These are phyloP conservation scores for Isichthys henryi DNA, from an alignment of 2,113 vertebrate genomes.

Conservation along the genomic window DNA sequence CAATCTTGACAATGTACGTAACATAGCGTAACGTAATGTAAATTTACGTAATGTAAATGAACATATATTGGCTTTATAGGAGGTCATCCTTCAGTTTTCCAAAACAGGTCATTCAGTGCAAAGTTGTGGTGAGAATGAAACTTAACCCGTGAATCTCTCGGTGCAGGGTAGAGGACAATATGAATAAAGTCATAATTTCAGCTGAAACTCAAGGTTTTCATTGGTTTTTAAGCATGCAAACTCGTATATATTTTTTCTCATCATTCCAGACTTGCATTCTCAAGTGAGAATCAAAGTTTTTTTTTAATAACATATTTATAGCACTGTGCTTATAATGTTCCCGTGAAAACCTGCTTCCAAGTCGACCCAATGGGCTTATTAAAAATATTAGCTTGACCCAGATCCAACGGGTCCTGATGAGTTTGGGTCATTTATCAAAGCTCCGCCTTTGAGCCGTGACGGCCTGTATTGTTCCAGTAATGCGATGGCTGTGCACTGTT, in stretches of 20 bases:
- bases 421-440: background rate
- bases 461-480: background rate
- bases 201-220: background rate
- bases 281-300: background rate
- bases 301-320: background rate
- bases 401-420: background rate
- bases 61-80: background rate
- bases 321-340: background rate
- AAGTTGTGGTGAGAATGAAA: background rate
- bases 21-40: no score
- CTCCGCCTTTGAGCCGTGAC: background rate
- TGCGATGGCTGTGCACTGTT: background rate
- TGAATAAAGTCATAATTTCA: background rate
- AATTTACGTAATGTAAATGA: background rate
- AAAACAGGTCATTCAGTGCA: background rate
- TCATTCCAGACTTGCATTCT: background rate
- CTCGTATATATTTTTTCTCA: background rate
- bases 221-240: background rate
- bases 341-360: background rate
- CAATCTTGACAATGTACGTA: background rate
- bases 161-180: background rate
- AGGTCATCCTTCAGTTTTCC: background rate
- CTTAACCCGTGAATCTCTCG: background rate
- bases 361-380: background rate
- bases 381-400: constrained; percentile 3